Base-by-base conservation (phyloP, 64 coral and sea anemone species). In the Stichodactyla mertensii region DNA sequence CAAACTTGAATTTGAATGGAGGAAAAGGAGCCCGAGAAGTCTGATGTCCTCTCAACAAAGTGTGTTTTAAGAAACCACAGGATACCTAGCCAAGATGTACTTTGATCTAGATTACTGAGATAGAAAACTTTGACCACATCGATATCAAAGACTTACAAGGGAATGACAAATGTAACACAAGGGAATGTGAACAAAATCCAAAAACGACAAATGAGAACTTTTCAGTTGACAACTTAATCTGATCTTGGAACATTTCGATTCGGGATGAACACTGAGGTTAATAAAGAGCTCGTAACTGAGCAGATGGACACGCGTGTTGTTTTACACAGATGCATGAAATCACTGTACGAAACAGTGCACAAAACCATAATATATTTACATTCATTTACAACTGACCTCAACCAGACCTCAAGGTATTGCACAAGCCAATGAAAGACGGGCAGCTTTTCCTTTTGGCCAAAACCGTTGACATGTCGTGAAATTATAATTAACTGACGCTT, bases 261-360 rank as follows among this genome's bases (percentile, higher is more conserved):
- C 12, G 36, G 69, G 69, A 70, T 70, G 69, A 11, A 27, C 6
- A 74, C 24, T 66, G 19, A 45, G 36, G 24, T 10, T 27, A 8
- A 31, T 74, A 11, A 74, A 74, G 69, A 74, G 69, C 4, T 6
- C 23, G n/a, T n/a, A 74, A 23, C 11, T 1, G 12, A 74, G 11
- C 69, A 74, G 69, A 74, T 74, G 69, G 69, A 74, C 69, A 31
- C 24, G 7, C 69, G 24, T 74, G 24, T 28, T 31, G 11, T 66
- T 74, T 81, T 81, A 51, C 78, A 81, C 78, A 81, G 78, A 81
- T 81, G 78, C 78, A 54, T 81, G 20, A 81, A 52, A 81, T 81
- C 78, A 55, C 18, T 81, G 69, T 81, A 81, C 9, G 53, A 55
- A 81, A 52, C 78, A 28, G 31, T 81, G 36, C 36, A 53, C 51